These are phyloP conservation scores for Saccostrea cuccullata DNA, from an alignment of 1,140 invertebrate genomes.

Conservation along the genomic window DNA sequence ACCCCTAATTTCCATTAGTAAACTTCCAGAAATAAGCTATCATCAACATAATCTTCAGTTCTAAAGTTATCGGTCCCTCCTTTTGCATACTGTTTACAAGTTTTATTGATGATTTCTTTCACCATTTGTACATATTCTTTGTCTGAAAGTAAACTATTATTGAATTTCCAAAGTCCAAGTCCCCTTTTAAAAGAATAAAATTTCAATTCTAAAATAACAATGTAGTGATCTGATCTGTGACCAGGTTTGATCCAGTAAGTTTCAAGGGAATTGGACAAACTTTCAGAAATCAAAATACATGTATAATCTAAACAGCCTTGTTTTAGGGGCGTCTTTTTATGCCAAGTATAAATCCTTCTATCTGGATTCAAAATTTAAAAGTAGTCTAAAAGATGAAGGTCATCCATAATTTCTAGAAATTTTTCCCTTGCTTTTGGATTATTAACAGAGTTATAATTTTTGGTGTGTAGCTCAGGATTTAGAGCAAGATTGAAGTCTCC, in stretches of 20 bases:
- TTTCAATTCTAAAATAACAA: neutral
- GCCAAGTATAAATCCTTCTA: slow-evolving; percentile 40
- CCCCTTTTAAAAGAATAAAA: slow-evolving; percentile 17
- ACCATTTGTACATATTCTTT: neutral
- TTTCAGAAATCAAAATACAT: slow-evolving; percentile 40
- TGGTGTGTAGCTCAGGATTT: slow-evolving; percentile 10
- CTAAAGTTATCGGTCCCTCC: neutral
- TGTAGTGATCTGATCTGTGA: slow-evolving; percentile 33
- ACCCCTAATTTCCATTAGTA: neutral
- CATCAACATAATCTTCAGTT: slow-evolving; percentile 30
- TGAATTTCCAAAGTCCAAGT: neutral
- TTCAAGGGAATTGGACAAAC: neutral
- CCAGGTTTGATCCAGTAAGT: neutral
- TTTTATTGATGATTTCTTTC: neutral
- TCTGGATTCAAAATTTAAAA: slow-evolving; percentile 33
- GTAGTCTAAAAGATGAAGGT: slow-evolving; percentile 8
- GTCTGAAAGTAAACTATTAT: too few species aligned
- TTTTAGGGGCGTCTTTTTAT: slow-evolving; percentile 34
- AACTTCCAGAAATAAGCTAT: neutral
- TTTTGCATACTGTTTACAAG: neutral
- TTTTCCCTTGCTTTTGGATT: slow-evolving; percentile 48
- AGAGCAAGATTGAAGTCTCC: too few species aligned
- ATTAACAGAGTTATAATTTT: slow-evolving; percentile 43
- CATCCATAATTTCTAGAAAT: slow-evolving; percentile 47
- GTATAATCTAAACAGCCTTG: slow-evolving; percentile 19